Base-by-base conservation (phyloP, 2,113 vertebrate species). In the Pterocles orientalis region DNA sequence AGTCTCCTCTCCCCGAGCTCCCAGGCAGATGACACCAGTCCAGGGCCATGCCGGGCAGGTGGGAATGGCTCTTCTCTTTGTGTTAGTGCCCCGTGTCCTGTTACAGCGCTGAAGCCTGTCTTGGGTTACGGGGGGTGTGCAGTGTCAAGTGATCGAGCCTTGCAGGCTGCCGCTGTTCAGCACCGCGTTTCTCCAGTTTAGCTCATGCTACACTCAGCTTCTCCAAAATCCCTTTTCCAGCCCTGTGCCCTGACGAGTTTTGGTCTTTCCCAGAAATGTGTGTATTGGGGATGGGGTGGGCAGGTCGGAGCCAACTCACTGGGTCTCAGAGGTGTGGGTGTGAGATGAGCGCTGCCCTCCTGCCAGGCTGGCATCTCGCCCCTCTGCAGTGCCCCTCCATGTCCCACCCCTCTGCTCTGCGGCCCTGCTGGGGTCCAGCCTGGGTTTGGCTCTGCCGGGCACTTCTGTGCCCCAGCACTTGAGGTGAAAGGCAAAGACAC, bases 71-170 rank as follows among this genome's bases (percentile, higher is more conserved):
- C 61, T 34, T 36, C 73, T 90, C 69, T 75, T 92, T 90, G 88
- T 94, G 53, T 12, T 36, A 6, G 39, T 12, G 71, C 60, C 51
- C 72, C 9, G 86, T 76, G 79, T 96, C 64, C 58, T 61, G 82
- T 97, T 97, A 84, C 95, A 33, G 90, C 1, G 0, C 76, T 0
- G 0, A 29, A 65, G 79, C 84, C 91, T n/a, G 43, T 91, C 95
- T 97, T 96, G 82, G 73, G 73, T 97, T 97, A 94, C 95, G 0
- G 0, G 28, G 48, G 33, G 25, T 0, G 6, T 39, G 71, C 80
- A 56, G 81, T 92, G 84, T 96, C 86, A 92, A 90, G 69, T 92
- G 81, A 88, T 79, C 0, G 0, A 1, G 3, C 7, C 7, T 45
- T 4, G 8, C 45, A 18, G 60, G 31, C 58, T 34, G 53, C 18